Evolutionary conservation across 2,888 invertebrate species (phyloP), one percentile per base, ranked within the genome.

Genomic region (Strigamia maritima): DNA sequence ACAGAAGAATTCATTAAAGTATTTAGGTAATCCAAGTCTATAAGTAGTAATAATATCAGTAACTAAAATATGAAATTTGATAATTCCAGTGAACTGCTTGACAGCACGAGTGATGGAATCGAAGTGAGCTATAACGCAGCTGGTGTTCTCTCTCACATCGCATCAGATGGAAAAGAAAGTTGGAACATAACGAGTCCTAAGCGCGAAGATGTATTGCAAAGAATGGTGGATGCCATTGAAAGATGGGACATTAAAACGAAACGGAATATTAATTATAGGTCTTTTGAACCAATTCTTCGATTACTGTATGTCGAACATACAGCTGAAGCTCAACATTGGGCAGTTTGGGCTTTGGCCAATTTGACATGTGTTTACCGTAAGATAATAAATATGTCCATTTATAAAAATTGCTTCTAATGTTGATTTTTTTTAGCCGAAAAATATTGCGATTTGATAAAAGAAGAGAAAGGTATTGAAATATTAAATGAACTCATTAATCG

Each of bases 81-180:
- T 49, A 49, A 14, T 49, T 84, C 79, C 81, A 92, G 94, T 81
- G 90, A 93, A 80, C 89, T 98, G 76, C 88, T 98, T 28, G 92
- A 93, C 83, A 93, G 94, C 0, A 89, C 90, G 65, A 93, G 94
- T 84, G 97, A 98, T 86, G 97, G 96, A 74, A 98, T 98, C 83
- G 98, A 98, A 90, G 97, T 95, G 80, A 94, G 95, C 85, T 97
- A 97, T 87, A 97, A 97, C 87, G 96, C 97, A 3, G 96, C 96
- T 4, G 97, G 98, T 4, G 97, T 98, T 26, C 89, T 98, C 79
- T 94, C 97, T 0, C 98, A 98, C 87, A 93, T 98, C 88, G 94
- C 95, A 1, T 95, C 95, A 0, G 98, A 98, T 86, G 97, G 97
- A 0, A 90, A 90, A 0, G 90, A 89, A 14, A 90, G 92, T 0